Evolutionary conservation across 1,140 invertebrate genomes (phyloP).

Genomic region (Aporrectodea caliginosa): DNA sequence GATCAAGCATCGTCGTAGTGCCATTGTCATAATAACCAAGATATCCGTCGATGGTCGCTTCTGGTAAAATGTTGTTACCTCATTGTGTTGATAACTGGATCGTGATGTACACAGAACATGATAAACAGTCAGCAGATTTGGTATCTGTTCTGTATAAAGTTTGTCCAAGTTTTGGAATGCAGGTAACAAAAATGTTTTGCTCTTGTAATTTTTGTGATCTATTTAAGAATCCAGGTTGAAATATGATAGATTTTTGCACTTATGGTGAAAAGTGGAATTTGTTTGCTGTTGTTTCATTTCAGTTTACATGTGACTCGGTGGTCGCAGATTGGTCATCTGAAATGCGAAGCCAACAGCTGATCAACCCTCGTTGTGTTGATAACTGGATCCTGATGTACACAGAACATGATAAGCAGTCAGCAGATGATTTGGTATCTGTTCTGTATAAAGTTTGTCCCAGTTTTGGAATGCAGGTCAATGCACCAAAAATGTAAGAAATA

Average conservation of each 20-base stretch:
- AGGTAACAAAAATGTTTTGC: constrained; percentile 48
- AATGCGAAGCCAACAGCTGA: constrained; percentile 56
- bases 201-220: no score
- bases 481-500: constrained; percentile 55
- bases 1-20: no score
- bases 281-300: no score
- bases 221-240: no score
- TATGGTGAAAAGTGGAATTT: no score
- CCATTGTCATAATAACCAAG: no score
- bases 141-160: constrained; percentile 61
- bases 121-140: constrained; percentile 64
- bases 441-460: constrained; percentile 60
- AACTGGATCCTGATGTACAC: constrained; percentile 47
- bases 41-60: no score
- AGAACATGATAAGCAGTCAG: constrained; percentile 61
- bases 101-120: constrained; percentile 51
- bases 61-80: no score
- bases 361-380: constrained; percentile 56
- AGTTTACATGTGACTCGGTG: constrained; percentile 36
- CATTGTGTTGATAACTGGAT: constrained; percentile 47
- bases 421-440: constrained; percentile 63
- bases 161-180: constrained; percentile 65
- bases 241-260: no score
- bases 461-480: constrained; percentile 65
- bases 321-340: constrained; percentile 69